phyloP scores from a whole-genome alignment of 1,140 invertebrate genomes.

The Scaptomyza graminum region DNA sequence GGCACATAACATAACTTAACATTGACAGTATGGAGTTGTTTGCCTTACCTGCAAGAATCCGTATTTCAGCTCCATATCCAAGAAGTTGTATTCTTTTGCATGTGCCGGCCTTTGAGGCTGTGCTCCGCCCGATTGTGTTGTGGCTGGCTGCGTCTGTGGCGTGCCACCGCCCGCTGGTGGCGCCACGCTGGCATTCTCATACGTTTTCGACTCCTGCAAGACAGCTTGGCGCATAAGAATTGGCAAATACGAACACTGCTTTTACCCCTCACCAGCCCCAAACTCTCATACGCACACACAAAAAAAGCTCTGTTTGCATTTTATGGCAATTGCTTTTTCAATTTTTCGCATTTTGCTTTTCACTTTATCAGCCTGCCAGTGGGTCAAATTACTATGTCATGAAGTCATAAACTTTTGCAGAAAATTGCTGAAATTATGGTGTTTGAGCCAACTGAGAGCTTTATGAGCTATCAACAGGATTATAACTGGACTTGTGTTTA shows the following conservation, averaged over 20 bases:
- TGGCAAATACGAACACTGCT: constrained; percentile 10
- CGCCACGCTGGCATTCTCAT: constrained; percentile 66
- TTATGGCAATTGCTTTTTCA: constrained; percentile 51
- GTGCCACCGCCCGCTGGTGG: constrained; percentile 52
- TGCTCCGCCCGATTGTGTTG: constrained; percentile 35
- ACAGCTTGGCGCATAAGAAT: constrained; percentile 31
- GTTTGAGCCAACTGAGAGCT: not conserved
- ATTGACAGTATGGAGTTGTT: constrained; percentile 12
- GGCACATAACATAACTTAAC: not conserved
- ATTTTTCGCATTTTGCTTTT: constrained; percentile 46
- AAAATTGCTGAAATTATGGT: constrained; percentile 25
- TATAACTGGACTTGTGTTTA: not conserved
- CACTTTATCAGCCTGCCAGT: constrained; percentile 26
- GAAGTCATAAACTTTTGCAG: constrained; percentile 35
- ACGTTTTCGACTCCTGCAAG: constrained; percentile 78
- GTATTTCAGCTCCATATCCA: constrained; percentile 96
- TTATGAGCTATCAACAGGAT: not conserved
- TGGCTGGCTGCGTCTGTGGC: constrained; percentile 58
- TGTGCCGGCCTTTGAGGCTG: constrained; percentile 84
- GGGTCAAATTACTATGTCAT: constrained; percentile 38
- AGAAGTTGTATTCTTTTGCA: constrained; percentile 92
- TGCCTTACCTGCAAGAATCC: constrained; percentile 93
- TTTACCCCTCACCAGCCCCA: too few relatives aligned
- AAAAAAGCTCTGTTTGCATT: constrained; percentile 35
- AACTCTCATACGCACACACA: not conserved